Percentiles rank a stretch among this genome's conserved stretches.
Conservation (phyloP, 1,140 invertebrate species). For the Neuroterus valhalla region DNA sequence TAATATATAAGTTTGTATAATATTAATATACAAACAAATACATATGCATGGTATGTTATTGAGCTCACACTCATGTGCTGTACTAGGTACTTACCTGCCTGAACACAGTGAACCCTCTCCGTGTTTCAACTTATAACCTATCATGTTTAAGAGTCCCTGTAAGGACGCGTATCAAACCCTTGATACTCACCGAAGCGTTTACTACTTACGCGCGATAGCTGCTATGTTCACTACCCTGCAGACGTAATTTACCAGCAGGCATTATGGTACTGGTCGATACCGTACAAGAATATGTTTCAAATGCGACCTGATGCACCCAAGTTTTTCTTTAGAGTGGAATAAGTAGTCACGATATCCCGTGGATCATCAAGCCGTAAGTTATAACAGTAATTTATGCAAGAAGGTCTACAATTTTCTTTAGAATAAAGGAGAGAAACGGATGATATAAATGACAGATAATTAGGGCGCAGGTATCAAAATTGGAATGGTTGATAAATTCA, state of each 20-base stretch:
- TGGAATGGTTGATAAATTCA: too few species aligned
- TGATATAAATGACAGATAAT: too few species aligned
- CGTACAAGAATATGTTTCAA: not conserved
- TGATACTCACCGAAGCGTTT: conserved; percentile 50
- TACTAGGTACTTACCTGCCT: not conserved
- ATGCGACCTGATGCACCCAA: too few species aligned
- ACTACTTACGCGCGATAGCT: conserved; percentile 43
- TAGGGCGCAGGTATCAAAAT: too few species aligned
- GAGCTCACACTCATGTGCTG: not conserved
- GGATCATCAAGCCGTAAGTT: too few species aligned
- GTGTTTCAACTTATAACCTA: conserved; percentile 15
- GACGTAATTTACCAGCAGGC: conserved; percentile 39
- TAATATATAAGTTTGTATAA: not conserved
- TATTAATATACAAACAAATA: too few species aligned
- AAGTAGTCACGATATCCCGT: too few species aligned
- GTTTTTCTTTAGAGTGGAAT: too few species aligned
- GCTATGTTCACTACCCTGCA: not conserved
- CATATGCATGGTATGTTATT: not conserved
- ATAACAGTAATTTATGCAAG: too few species aligned
- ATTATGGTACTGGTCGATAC: conserved; percentile 32
- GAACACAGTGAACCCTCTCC: conserved; percentile 1
- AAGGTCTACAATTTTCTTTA: too few species aligned
- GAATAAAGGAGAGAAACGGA: too few species aligned
- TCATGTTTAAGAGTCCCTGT: conserved; percentile 12
- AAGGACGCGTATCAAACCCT: conserved; percentile 45